Conservation (phyloP, 2,113 vertebrate species). For the Muscicapa adusta region DNA sequence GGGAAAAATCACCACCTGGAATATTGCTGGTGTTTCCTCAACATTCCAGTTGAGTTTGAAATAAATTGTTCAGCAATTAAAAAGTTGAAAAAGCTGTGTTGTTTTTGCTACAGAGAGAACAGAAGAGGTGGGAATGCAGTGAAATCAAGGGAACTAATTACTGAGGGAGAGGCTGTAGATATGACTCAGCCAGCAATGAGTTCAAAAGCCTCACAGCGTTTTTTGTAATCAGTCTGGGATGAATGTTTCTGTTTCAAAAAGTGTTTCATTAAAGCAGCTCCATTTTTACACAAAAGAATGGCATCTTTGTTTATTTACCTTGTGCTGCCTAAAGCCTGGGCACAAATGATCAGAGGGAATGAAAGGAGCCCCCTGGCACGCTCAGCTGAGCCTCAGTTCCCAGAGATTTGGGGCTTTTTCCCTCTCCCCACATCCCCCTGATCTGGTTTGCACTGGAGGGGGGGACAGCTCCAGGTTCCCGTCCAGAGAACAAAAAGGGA, state of each 20-base stretch:
- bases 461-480: background rate
- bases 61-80: background rate
- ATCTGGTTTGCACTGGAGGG: background rate
- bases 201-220: background rate
- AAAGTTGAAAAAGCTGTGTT: fast-evolving
- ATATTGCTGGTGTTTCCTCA: background rate
- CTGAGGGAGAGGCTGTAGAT: background rate
- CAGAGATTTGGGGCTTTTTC: background rate
- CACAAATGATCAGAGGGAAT: background rate
- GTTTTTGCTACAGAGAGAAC: background rate
- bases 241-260: constrained; percentile 23
- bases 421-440: fast-evolving
- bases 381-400: background rate
- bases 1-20: background rate
- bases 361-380: background rate
- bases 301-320: constrained; percentile 45
- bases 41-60: background rate
- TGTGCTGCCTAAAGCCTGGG: background rate
- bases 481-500: background rate
- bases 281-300: constrained; percentile 13
- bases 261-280: constrained; percentile 47
- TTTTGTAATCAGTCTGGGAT: background rate
- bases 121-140: background rate
- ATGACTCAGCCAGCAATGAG: background rate
- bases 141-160: constrained; percentile 26